Conservation (phyloP, 2,888 invertebrate genomes). For the Epirrhoe alternata region DNA sequence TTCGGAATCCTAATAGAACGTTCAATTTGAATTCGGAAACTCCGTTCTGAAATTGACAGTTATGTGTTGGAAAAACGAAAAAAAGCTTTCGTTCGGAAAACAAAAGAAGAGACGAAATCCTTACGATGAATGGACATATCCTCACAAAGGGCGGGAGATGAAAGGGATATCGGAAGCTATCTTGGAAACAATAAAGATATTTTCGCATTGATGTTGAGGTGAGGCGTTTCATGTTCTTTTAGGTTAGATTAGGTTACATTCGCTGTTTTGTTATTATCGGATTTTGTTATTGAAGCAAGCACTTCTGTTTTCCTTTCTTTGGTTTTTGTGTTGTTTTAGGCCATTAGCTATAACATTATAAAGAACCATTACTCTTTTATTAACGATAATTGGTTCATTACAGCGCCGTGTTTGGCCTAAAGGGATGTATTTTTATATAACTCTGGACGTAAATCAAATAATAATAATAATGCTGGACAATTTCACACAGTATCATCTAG, state of each 20-base stretch:
- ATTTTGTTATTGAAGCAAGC: constrained; percentile 8
- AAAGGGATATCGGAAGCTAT: constrained; percentile 57
- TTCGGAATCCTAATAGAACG: constrained; percentile 31
- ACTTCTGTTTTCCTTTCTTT: constrained; percentile 3
- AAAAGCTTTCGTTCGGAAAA: constrained; percentile 55
- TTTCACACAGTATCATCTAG: too few species aligned
- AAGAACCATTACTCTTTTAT: background rate
- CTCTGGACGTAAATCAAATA: too few species aligned
- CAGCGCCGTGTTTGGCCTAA: too few species aligned
- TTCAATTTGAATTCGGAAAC: constrained; percentile 57
- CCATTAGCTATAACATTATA: background rate
- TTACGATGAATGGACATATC: constrained; percentile 54
- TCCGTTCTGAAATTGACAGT: constrained; percentile 53
- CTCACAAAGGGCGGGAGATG: constrained; percentile 56
- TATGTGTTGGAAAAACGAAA: constrained; percentile 52
- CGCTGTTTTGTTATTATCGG: constrained; percentile 17
- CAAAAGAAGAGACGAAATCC: constrained; percentile 60
- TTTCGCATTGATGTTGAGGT: constrained; percentile 47
- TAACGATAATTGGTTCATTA: too few species aligned
- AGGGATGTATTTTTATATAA: too few species aligned
- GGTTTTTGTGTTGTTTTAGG: background rate
- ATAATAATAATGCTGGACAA: too few species aligned
- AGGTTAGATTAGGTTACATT: constrained; percentile 25
- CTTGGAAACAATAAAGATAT: constrained; percentile 58
- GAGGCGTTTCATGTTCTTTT: constrained; percentile 29